A percentile compares a stretch with the other conserved stretches of the same genome.
These are phyloP conservation scores for Zootermopsis nevadensis DNA, from an alignment of 2,888 invertebrate species.

Conservation along the genomic window DNA sequence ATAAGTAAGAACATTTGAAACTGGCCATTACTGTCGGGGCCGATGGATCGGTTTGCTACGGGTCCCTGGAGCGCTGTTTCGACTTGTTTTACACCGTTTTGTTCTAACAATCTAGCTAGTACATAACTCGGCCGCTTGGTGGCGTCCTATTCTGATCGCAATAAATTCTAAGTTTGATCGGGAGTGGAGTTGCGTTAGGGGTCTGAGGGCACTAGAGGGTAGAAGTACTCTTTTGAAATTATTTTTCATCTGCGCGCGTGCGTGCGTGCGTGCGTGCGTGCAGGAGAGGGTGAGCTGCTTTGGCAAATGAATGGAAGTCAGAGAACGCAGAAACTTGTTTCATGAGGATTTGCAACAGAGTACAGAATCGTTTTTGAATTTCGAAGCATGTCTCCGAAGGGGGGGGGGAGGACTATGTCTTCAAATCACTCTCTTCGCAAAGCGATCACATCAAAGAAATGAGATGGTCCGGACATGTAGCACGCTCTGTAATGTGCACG, in stretches of 20 bases:
- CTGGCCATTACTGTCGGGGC: neutral
- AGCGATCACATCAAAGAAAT: too few relatives aligned
- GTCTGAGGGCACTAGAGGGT: constrained; percentile 23
- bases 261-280: neutral
- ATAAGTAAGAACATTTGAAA: constrained; percentile 39
- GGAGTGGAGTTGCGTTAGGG: neutral
- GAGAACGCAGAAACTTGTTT: neutral
- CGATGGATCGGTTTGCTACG: constrained; percentile 55
- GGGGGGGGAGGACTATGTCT: too few relatives aligned
- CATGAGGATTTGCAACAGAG: neutral
- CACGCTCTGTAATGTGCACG: too few relatives aligned
- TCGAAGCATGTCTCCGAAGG: too few relatives aligned
- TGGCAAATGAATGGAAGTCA: neutral
- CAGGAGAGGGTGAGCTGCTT: neutral
- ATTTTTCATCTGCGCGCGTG: constrained; percentile 23
- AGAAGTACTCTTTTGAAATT: constrained; percentile 42
- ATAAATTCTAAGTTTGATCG: constrained; percentile 54
- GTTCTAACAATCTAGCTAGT: constrained; percentile 65
- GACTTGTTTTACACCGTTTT: constrained; percentile 67
- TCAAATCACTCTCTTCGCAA: too few relatives aligned
- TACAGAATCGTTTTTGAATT: neutral
- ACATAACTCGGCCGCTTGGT: constrained; percentile 50
- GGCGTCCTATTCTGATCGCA: constrained; percentile 49
- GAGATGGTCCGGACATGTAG: too few relatives aligned
- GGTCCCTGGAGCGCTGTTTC: constrained; percentile 62